Evolutionary conservation across 2,888 invertebrate species (phyloP), one percentile per base, ranked within the genome.

Genomic region (Erynnis tages): DNA sequence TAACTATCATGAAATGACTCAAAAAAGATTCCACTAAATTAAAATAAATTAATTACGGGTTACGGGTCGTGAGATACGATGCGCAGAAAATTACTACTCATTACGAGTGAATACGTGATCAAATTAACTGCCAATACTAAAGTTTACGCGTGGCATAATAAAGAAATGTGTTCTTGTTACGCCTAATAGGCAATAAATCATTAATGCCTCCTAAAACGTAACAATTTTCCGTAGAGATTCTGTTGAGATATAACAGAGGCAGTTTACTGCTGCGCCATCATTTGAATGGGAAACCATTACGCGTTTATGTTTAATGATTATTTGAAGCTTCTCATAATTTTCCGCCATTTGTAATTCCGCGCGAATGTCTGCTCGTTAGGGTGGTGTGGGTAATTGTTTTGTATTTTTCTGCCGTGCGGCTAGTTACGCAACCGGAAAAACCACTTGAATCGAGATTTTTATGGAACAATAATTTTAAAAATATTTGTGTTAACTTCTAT

Each of bases 251-350:
- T 85, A 77, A 82, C 78, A 66, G 69, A 62, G 76, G 79, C 76
- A 78, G 75, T 86, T 84, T 84, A 83, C 79, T 79, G 79, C 68
- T 68, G 79, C 77, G 80, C 83, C 71, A 83, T 85, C 82, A 82
- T 79, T 81, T 73, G 73, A 78, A 86, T 81, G 80, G 81, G 82
- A 78, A 81, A 79, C 82, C 82, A 79, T 86, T 86, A 79, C 73
- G 73, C 78, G 79, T 83, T 87, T 84, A 84, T 82, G 81, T 83
- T 82, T 85, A 84, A 86, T 84, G 82, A 79, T 85, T 82, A 82
- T 85, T 85, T 82, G 77, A 81, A 84, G 77, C 77, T 75, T 66
- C 76, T 77, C 79, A 79, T 86, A 84, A 86, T 82, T 81, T 79
- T 76, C 69, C 67, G 68, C 73, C 77, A 75, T 82, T 83, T 70